These are phyloP conservation scores for Apoderus coryli DNA, from an alignment of 2,888 invertebrate species.

Conservation along the genomic window DNA sequence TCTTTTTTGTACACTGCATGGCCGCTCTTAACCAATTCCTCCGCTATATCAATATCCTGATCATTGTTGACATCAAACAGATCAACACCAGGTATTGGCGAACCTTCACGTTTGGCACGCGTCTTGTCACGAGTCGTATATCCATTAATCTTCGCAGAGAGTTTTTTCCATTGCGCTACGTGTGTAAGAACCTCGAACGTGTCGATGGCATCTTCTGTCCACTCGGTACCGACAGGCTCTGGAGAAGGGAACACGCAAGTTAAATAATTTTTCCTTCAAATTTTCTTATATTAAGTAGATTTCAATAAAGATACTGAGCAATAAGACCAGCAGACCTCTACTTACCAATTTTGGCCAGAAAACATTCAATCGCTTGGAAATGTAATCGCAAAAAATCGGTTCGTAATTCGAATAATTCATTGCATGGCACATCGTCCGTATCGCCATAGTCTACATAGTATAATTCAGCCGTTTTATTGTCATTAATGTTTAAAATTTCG, in stretches of 20 bases:
- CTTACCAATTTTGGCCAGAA: conserved; percentile 53
- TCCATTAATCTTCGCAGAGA: conserved; percentile 60
- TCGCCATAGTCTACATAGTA: conserved; percentile 86
- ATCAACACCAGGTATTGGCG: conserved; percentile 63
- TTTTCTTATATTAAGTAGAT: no score
- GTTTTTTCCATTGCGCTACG: conserved; percentile 65
- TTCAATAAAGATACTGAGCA: not conserved
- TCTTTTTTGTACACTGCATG: conserved; percentile 36
- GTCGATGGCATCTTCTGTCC: conserved; percentile 48
- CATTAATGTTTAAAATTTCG: conserved; percentile 50
- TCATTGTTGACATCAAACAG: conserved; percentile 55
- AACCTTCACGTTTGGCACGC: conserved; percentile 43
- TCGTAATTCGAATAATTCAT: conserved; percentile 56
- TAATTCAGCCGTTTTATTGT: conserved; percentile 49
- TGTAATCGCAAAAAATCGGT: conserved; percentile 60
- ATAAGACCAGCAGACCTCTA: no score
- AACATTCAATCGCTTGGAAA: conserved; percentile 80
- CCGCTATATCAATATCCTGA: conserved; percentile 46
- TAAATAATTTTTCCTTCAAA: conserved; percentile 5
- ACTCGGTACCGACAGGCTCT: conserved; percentile 36
- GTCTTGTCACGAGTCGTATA: conserved; percentile 44
- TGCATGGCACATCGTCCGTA: conserved; percentile 48
- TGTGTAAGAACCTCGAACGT: conserved; percentile 57
- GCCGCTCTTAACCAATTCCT: conserved; percentile 42
- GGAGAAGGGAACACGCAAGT: conserved; percentile 5